Percentiles rank a stretch among this genome's conserved stretches.
Conservation (phyloP, 2,888 invertebrate species). For the Acronicta aceris region DNA sequence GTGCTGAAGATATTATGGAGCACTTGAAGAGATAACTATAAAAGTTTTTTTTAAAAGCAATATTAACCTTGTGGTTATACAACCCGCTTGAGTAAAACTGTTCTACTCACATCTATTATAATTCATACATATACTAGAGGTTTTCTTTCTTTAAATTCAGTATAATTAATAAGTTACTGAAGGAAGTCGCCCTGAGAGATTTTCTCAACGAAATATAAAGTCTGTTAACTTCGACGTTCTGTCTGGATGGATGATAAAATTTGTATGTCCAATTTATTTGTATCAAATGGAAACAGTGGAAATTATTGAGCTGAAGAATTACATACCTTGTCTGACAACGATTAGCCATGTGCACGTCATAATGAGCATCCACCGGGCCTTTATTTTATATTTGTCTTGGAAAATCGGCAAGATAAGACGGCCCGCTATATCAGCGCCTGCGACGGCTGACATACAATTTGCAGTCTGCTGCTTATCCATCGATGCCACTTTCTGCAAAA, state of each 20-base stretch:
- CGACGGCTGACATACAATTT: conserved; percentile 92
- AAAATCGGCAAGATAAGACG: conserved; percentile 90
- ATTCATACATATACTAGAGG: too few species aligned
- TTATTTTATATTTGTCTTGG: conserved; percentile 90
- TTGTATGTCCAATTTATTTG: too few species aligned
- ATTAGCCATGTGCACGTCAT: conserved; percentile 90
- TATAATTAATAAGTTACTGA: too few species aligned
- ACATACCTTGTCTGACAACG: conserved; percentile 87
- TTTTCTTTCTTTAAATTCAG: too few species aligned
- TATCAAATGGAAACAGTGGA: too few species aligned
- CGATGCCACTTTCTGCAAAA: conserved; percentile 76
- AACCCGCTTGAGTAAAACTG: too few species aligned
- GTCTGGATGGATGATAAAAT: too few species aligned
- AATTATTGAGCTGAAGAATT: too few species aligned
- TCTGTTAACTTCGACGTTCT: too few species aligned
- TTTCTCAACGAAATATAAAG: too few species aligned
- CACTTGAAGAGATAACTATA: conserved; percentile 13
- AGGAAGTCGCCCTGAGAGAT: too few species aligned
- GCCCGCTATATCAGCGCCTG: conserved; percentile 91
- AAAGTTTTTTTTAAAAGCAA: background rate
- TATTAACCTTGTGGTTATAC: background rate
- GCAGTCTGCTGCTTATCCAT: conserved; percentile 89
- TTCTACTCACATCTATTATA: too few species aligned
- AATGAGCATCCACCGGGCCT: conserved; percentile 90
- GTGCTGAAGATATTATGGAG: conserved; percentile 24